phyloP scores from a whole-genome alignment of 2,113 vertebrate genomes.

The Holacanthus passer region DNA sequence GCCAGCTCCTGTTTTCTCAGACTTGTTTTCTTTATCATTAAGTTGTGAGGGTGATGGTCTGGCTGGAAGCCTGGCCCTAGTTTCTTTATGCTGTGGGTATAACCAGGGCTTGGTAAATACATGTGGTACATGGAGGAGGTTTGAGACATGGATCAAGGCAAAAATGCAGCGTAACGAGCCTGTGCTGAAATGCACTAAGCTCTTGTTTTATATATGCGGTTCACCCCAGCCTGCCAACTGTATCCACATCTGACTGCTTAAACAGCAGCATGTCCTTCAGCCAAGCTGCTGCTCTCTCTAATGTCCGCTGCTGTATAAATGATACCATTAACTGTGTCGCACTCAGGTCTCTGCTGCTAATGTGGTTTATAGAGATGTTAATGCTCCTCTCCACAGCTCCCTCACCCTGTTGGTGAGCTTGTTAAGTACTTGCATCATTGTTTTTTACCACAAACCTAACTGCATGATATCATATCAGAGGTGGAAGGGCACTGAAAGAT shows the following conservation, averaged over 20 bases:
- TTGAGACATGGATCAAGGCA: constrained; percentile 7
- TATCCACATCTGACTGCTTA: constrained; percentile 36
- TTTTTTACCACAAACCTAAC: neutral
- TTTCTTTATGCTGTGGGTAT: neutral
- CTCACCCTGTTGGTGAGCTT: constrained; percentile 15
- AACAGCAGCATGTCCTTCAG: constrained; percentile 57
- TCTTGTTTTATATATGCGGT: constrained; percentile 57
- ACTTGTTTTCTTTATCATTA: neutral
- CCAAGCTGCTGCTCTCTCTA: constrained; percentile 25
- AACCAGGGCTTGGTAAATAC: neutral
- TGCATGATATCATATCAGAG: neutral
- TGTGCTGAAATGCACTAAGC: constrained; percentile 34
- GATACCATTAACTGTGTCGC: constrained; percentile 28
- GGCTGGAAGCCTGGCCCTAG: neutral
- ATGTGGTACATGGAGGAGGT: neutral
- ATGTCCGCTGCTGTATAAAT: constrained; percentile 36
- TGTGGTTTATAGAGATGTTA: constrained; percentile 21
- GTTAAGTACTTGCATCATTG: constrained; percentile 1
- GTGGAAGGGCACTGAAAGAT: neutral
- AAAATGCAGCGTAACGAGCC: constrained; percentile 22
- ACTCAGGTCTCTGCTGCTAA: constrained; percentile 32
- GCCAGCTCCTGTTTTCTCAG: neutral
- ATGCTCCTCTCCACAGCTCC: constrained; percentile 9
- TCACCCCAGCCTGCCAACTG: constrained; percentile 53
- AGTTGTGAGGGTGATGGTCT: neutral